These are phyloP conservation scores for Haemorhous mexicanus DNA, from an alignment of 2,113 vertebrate species.

Conservation along the genomic window DNA sequence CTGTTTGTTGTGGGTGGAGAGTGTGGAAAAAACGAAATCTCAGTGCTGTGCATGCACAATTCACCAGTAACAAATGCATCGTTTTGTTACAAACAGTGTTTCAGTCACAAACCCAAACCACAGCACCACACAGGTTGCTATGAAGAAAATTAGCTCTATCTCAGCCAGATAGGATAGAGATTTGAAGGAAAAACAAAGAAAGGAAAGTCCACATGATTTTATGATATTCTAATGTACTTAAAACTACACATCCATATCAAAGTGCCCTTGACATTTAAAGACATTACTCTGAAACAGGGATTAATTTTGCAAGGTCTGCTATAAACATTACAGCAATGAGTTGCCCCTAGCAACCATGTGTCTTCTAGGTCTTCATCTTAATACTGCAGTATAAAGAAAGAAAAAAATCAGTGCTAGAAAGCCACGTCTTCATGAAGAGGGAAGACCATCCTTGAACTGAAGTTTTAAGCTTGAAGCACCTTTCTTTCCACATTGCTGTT, in stretches of 20 bases:
- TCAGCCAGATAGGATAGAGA: rapidly evolving
- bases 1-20: rapidly evolving
- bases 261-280: not conserved
- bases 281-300: not conserved
- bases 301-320: not conserved
- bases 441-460: not conserved
- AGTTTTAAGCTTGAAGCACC: not conserved
- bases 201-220: not conserved
- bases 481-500: not conserved
- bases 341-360: not conserved
- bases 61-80: not conserved
- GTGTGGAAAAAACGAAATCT: not conserved
- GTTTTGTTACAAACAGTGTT: not conserved
- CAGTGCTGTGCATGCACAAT: rapidly evolving
- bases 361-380: not conserved
- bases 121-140: not conserved
- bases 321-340: not conserved
- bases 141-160: not conserved
- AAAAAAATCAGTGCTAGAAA: not conserved
- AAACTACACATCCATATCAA: not conserved
- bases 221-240: not conserved
- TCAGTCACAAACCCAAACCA: not conserved
- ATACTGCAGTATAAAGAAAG: not conserved
- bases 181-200: not conserved
- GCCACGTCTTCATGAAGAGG: rapidly evolving